These are phyloP conservation scores for Dorcus parallelipipedus DNA, from an alignment of 2,888 invertebrate genomes.

Conservation along the genomic window DNA sequence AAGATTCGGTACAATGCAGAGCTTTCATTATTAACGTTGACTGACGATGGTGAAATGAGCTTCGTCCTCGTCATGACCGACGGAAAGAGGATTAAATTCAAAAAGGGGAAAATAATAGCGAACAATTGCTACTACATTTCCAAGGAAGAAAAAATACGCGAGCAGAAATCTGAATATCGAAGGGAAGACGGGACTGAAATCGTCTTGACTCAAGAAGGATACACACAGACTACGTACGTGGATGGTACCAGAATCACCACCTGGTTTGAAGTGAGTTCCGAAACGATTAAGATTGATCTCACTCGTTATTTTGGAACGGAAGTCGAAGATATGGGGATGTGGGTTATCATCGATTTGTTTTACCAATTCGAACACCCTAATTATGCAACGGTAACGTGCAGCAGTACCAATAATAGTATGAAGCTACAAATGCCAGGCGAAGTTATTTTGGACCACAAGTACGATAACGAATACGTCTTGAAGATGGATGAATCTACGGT, in stretches of 20 bases:
- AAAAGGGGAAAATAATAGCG: slow-evolving; percentile 7
- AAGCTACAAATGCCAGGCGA: not conserved
- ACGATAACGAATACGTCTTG: not conserved
- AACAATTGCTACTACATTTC: slow-evolving; percentile 2
- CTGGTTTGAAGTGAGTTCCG: slow-evolving; percentile 12
- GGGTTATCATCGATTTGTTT: slow-evolving; percentile 8
- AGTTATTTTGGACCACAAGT: not conserved
- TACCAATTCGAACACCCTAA: slow-evolving; percentile 15
- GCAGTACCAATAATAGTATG: not conserved
- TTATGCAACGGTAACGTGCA: slow-evolving; percentile 11
- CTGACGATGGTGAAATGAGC: no score
- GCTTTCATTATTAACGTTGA: no score
- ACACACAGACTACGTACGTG: slow-evolving; percentile 9
- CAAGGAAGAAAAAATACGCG: slow-evolving; percentile 8
- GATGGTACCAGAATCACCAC: slow-evolving; percentile 15
- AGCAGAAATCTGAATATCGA: slow-evolving; percentile 5
- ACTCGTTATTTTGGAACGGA: slow-evolving; percentile 4
- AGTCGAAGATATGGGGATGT: slow-evolving; percentile 4
- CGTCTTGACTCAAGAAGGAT: slow-evolving; percentile 13
- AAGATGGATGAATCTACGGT: not conserved
- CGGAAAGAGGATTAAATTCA: slow-evolving; percentile 7
- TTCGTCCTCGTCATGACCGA: slow-evolving; percentile 11
- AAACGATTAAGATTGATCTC: slow-evolving; percentile 8
- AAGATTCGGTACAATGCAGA: not conserved
- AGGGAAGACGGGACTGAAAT: slow-evolving; percentile 12